phyloP scores from a whole-genome alignment of 2,797 vertebrate genomes.

The Chromis chromis region DNA sequence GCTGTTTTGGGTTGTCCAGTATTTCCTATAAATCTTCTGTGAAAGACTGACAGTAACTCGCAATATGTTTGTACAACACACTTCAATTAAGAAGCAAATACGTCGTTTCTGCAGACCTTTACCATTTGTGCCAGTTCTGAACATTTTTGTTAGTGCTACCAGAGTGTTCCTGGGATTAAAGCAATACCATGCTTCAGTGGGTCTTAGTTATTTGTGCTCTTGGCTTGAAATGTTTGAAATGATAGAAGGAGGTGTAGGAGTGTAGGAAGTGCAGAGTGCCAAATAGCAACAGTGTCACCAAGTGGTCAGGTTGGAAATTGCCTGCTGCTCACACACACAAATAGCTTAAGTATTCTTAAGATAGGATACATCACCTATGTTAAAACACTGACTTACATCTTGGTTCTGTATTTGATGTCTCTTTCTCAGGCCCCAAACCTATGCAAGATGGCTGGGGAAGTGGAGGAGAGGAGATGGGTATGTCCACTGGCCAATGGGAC shows the following conservation, averaged over 20 bases:
- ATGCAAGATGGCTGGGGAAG: slow-evolving; percentile 99
- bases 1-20: neutral
- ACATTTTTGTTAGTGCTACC: slow-evolving; percentile 42
- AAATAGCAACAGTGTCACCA: slow-evolving; percentile 79
- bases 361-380: neutral
- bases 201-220: slow-evolving; percentile 56
- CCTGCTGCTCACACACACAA: neutral
- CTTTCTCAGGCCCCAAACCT: slow-evolving; percentile 92
- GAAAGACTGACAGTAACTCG: neutral
- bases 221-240: slow-evolving; percentile 42
- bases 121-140: slow-evolving; percentile 38
- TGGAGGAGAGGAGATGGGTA: slow-evolving; percentile 91
- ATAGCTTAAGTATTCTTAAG: neutral
- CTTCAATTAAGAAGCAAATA: slow-evolving; percentile 30
- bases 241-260: neutral
- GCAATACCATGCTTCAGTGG: slow-evolving; percentile 60
- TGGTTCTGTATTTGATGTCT: neutral
- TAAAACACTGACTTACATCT: neutral
- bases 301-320: slow-evolving; percentile 67
- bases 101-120: slow-evolving; percentile 41
- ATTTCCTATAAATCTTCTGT: neutral
- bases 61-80: slow-evolving; percentile 1
- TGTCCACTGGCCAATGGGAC: slow-evolving; percentile 92
- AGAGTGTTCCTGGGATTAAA: slow-evolving; percentile 57
- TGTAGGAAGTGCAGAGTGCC: neutral